These are phyloP conservation scores for Poecilia gillii DNA, from an alignment of 2,797 vertebrate genomes.

Conservation along the genomic window DNA sequence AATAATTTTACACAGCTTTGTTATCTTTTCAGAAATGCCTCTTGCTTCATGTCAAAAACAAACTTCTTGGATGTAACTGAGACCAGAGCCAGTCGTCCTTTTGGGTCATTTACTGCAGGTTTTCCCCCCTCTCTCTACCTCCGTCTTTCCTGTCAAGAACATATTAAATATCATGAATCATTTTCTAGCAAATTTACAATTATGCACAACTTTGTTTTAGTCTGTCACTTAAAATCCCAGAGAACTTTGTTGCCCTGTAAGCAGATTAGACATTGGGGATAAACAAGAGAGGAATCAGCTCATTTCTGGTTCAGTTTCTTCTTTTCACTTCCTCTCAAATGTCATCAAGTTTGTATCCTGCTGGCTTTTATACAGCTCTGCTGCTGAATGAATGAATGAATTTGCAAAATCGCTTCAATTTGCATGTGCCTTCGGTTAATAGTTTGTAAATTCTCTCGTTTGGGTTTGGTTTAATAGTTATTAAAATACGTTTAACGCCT, in stretches of 20 bases:
- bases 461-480: not conserved
- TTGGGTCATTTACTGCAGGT: not conserved
- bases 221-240: not conserved
- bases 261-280: not conserved
- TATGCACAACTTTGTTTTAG: too few relatives aligned
- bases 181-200: not conserved
- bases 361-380: not conserved
- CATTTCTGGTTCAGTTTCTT: not conserved
- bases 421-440: not conserved
- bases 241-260: not conserved
- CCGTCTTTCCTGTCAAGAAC: not conserved
- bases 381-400: not conserved
- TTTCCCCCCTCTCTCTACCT: not conserved
- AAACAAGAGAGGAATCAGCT: not conserved
- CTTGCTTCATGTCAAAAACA: not conserved
- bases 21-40: not conserved
- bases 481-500: not conserved
- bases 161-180: not conserved
- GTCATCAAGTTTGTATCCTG: not conserved
- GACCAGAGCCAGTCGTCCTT: not conserved
- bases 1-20: not conserved
- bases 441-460: not conserved
- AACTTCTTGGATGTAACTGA: not conserved
- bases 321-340: not conserved
- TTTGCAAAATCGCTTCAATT: not conserved